Conservation (phyloP, 2,888 invertebrate species). For the Eupithecia insigniata region DNA sequence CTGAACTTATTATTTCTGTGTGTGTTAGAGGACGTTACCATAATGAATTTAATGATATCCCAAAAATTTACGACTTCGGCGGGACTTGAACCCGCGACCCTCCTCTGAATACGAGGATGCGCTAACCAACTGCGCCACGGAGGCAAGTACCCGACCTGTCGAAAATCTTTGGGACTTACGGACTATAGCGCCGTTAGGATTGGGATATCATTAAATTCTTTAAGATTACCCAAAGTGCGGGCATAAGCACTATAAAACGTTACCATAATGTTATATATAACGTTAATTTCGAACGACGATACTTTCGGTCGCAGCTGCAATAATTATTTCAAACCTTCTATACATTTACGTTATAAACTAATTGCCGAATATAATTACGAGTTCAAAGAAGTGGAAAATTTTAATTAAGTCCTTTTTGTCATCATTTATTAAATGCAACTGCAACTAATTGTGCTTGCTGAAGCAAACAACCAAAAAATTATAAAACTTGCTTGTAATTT, state of each 20-base stretch:
- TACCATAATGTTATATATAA: background rate
- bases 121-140: too few species aligned
- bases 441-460: background rate
- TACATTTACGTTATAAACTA: background rate
- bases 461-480: background rate
- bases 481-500: background rate
- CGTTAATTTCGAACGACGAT: background rate
- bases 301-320: background rate
- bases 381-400: conserved; percentile 4
- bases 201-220: too few species aligned
- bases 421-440: background rate
- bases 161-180: too few species aligned
- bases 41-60: too few species aligned
- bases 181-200: too few species aligned
- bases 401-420: background rate
- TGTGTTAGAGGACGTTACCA: too few species aligned
- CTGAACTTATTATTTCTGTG: background rate
- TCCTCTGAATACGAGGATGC: too few species aligned
- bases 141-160: too few species aligned
- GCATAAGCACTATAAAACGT: too few species aligned
- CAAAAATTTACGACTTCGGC: too few species aligned
- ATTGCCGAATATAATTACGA: background rate
- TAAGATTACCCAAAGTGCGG: too few species aligned
- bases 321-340: background rate
- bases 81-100: too few species aligned